Conservation (phyloP, 2,888 invertebrate species). For the Rhogogaster chlorosoma region DNA sequence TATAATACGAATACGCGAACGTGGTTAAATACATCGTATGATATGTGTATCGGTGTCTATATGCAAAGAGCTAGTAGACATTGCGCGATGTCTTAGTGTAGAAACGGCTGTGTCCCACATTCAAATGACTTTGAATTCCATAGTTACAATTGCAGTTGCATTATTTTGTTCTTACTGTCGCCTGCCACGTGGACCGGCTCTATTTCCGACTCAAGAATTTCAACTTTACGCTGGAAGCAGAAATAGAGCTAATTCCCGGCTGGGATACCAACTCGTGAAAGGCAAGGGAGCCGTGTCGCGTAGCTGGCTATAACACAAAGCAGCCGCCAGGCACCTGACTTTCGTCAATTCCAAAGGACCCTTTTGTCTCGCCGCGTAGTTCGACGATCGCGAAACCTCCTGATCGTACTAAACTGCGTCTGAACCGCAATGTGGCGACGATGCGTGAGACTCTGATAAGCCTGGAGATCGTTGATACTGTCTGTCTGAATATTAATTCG, state of each 20-base stretch:
- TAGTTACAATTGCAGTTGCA: conserved; percentile 23
- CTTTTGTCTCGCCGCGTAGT: conserved; percentile 1
- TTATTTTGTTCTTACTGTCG: conserved; percentile 32
- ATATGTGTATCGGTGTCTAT: not conserved
- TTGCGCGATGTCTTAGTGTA: conserved; percentile 8
- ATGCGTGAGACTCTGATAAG: conserved; percentile 42
- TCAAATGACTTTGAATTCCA: conserved; percentile 43
- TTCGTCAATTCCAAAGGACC: conserved; percentile 5
- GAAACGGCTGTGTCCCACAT: conserved; percentile 32
- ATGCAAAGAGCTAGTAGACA: not conserved
- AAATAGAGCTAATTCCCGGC: conserved; percentile 37
- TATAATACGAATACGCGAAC: conserved; percentile 4
- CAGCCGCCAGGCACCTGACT: conserved; percentile 30
- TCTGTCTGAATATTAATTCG: conserved; percentile 38
- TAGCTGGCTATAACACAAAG: not conserved
- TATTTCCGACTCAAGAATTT: conserved; percentile 43
- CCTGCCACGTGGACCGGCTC: conserved; percentile 39
- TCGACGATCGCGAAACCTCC: conserved; percentile 2
- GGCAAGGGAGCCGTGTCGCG: conserved; percentile 4
- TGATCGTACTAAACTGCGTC: not conserved
- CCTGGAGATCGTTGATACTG: conserved; percentile 29
- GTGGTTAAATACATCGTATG: conserved; percentile 20
- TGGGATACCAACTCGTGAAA: conserved; percentile 1
- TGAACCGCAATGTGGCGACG: conserved; percentile 34
- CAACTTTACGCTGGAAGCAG: conserved; percentile 30